These are phyloP conservation scores for Eubasilissa regina DNA, from an alignment of 1,140 invertebrate genomes.

Conservation along the genomic window DNA sequence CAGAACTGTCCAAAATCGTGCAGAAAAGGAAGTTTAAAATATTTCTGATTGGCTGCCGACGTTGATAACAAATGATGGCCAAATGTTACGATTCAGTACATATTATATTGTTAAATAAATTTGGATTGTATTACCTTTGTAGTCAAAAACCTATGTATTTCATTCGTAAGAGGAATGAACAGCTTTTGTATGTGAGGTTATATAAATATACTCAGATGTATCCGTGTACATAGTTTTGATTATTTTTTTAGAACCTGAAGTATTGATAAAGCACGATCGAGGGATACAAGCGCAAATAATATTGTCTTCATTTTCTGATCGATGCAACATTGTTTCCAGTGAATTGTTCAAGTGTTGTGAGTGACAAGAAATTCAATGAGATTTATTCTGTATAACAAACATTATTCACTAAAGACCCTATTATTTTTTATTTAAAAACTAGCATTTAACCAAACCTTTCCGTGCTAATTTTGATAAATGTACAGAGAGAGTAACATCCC, in stretches of 20 bases:
- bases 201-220: conserved; percentile 37
- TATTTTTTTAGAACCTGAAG: conserved; percentile 29
- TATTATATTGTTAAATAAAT: conserved; percentile 28
- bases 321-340: neutral
- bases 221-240: conserved; percentile 44
- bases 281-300: conserved; percentile 20
- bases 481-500: conserved; percentile 8
- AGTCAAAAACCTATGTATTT: conserved; percentile 14
- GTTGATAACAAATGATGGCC: conserved; percentile 16
- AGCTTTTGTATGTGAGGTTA: conserved; percentile 42
- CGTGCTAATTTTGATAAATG: neutral
- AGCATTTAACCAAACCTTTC: conserved; percentile 13
- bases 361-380: too few relatives aligned
- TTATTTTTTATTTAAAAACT: conserved; percentile 1
- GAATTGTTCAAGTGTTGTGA: neutral
- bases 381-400: too few relatives aligned
- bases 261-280: conserved; percentile 22
- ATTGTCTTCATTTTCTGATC: conserved; percentile 1
- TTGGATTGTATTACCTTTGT: conserved; percentile 28
- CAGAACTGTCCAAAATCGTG: neutral
- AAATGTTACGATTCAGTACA: conserved; percentile 25
- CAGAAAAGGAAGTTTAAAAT: neutral
- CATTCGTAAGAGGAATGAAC: conserved; percentile 24
- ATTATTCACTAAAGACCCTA: too few relatives aligned
- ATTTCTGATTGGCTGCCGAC: neutral